phyloP scores from a whole-genome alignment of 2,113 vertebrate species.

The Antigone vipio region DNA sequence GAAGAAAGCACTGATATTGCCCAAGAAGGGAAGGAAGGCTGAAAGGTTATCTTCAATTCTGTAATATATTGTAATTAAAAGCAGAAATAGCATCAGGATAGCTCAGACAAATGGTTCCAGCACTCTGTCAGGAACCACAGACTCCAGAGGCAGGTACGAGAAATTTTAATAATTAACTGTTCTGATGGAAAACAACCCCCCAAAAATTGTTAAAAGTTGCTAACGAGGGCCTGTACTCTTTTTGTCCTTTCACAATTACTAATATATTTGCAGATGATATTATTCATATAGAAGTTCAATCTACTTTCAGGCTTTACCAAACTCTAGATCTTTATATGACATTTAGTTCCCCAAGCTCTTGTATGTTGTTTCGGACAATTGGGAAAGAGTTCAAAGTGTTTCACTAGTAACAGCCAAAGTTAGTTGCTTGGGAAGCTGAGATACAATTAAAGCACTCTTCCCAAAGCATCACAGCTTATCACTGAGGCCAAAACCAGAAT shows the following conservation, averaged over 20 bases:
- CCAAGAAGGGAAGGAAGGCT: neutral
- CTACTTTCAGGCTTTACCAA: neutral
- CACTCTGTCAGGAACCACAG: neutral
- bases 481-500: neutral
- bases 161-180: neutral
- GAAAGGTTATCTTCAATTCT: neutral
- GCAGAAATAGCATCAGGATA: neutral
- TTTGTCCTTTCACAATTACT: neutral
- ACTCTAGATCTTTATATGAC: neutral
- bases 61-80: neutral
- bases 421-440: neutral
- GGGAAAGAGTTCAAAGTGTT: neutral
- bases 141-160: neutral
- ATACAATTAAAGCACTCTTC: neutral
- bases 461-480: neutral
- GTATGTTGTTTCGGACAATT: neutral
- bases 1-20: neutral
- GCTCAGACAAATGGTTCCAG: neutral
- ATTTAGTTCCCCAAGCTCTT: neutral
- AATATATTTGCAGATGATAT: neutral
- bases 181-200: neutral
- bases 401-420: neutral
- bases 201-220: neutral
- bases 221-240: neutral
- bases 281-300: neutral